Percentiles rank a stretch among this genome's conserved stretches.
These are phyloP conservation scores for Tinamus major DNA, from an alignment of 2,797 vertebrate species.

Conservation along the genomic window DNA sequence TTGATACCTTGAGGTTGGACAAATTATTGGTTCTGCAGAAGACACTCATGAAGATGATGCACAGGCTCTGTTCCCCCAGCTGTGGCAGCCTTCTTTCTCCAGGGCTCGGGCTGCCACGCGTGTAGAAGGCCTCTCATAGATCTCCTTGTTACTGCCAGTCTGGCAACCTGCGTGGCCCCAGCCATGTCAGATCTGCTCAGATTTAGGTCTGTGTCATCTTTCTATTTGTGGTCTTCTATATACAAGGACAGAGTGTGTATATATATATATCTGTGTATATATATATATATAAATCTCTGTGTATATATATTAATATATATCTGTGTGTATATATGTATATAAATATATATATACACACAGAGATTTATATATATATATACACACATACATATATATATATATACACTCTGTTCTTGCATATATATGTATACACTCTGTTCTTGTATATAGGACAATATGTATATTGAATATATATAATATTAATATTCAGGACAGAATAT, in stretches of 20 bases:
- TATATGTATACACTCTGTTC: no score
- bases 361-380: no score
- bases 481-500: neutral
- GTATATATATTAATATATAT: no score
- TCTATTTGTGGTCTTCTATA: neutral
- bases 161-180: no score
- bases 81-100: neutral
- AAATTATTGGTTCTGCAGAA: neutral
- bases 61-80: neutral
- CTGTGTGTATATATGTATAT: no score
- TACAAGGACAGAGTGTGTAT: neutral
- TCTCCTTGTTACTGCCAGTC: neutral
- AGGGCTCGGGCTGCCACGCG: neutral
- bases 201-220: neutral
- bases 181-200: neutral
- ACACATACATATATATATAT: no score
- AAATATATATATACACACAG: no score
- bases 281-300: no score
- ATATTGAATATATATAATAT: no score
- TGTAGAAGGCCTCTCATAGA: accelerated
- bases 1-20: neutral
- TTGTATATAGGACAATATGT: no score
- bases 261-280: no score
- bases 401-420: no score
- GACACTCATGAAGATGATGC: neutral